Conservation (phyloP, 1,140 invertebrate genomes). For the Drosophila eugracilis region DNA sequence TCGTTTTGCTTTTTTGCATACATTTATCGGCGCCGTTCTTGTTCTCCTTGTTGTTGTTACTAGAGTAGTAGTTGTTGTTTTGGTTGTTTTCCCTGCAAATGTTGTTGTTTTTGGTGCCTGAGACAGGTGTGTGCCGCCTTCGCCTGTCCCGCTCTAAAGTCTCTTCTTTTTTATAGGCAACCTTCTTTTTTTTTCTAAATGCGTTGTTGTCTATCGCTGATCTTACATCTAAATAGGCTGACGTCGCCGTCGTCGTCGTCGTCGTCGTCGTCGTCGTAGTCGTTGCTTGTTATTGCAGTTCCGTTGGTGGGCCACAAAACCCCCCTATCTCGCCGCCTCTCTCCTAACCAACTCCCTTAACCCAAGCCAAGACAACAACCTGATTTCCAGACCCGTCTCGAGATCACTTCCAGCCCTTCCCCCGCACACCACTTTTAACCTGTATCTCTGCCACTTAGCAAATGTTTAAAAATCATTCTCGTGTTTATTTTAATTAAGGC, state of each 20-base stretch:
- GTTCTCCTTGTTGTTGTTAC: constrained; percentile 24
- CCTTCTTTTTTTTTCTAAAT: constrained; percentile 52
- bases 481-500: constrained; percentile 78
- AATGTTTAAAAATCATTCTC: constrained; percentile 72
- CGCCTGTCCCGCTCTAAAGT: constrained; percentile 11
- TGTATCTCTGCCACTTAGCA: constrained; percentile 39
- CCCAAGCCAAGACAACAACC: constrained; percentile 9
- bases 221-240: constrained; percentile 77
- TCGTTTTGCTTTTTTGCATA: constrained; percentile 59
- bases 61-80: not conserved
- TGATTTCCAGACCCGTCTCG: constrained; percentile 37
- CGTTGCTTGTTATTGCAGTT: constrained; percentile 52
- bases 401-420: not conserved
- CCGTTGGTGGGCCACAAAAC: constrained; percentile 32
- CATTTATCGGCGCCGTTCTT: constrained; percentile 36
- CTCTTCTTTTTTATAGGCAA: constrained; percentile 10
- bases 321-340: not conserved
- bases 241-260: too few relatives aligned
- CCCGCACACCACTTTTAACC: not conserved
- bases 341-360: too few relatives aligned
- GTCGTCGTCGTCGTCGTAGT: too few relatives aligned
- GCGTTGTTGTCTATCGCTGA: constrained; percentile 70
- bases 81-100: constrained; percentile 15
- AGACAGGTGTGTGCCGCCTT: constrained; percentile 62
- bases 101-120: constrained; percentile 22